Evolutionary conservation across 2,113 vertebrate species (phyloP).

Genomic region (Anser cygnoides): DNA sequence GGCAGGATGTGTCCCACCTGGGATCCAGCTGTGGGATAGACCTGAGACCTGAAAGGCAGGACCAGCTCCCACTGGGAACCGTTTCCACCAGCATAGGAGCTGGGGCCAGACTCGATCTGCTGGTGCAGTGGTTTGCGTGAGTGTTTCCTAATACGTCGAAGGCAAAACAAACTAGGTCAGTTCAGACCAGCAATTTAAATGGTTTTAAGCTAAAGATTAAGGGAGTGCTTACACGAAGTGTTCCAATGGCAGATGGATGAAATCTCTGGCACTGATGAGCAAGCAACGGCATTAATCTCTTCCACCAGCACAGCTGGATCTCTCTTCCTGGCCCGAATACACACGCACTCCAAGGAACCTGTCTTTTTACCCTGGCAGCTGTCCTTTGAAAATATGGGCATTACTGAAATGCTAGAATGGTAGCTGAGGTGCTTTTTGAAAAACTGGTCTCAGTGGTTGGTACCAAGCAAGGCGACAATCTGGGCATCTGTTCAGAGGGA

Average conservation of each 20-base stretch:
- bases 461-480: neutral
- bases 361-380: neutral
- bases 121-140: neutral
- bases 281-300: conserved; percentile 12
- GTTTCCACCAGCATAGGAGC: neutral
- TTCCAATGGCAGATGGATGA: conserved; percentile 24
- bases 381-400: neutral
- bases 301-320: conserved; percentile 29
- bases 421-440: neutral
- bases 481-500: neutral
- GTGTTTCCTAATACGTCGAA: neutral
- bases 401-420: neutral
- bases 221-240: conserved; percentile 31
- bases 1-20: neutral
- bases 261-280: conserved; percentile 4
- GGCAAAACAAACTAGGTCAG: conserved; percentile 34
- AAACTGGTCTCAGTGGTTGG: neutral
- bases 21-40: neutral
- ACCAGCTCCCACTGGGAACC: neutral
- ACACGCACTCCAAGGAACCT: neutral
- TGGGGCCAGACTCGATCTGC: neutral
- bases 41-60: neutral
- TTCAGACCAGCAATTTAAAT: conserved; percentile 48
- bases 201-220: conserved; percentile 59
- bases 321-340: neutral